Conservation (phyloP, 2,113 vertebrate genomes). For the Aplodontia rufa region DNA sequence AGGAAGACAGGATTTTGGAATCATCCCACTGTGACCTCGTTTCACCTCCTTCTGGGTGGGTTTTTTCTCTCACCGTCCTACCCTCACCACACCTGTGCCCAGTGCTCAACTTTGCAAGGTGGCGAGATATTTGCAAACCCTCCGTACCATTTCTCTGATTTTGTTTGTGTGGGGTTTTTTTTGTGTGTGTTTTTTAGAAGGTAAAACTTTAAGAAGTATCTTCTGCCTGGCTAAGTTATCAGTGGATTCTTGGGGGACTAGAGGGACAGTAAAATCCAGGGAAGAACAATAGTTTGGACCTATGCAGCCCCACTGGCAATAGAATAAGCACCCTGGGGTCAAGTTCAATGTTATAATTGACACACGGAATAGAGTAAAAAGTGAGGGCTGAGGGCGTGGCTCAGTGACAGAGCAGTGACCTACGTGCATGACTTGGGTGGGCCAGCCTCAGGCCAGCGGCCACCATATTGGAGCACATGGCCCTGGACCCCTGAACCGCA, state of each 20-base stretch:
- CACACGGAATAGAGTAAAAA: neutral
- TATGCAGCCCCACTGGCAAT: fast-evolving
- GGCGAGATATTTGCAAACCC: neutral
- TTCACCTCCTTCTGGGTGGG: fast-evolving
- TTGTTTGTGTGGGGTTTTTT: too few relatives aligned
- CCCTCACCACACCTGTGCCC: fast-evolving
- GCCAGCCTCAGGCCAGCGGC: neutral
- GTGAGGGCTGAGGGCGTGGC: neutral
- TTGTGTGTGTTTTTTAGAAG: neutral
- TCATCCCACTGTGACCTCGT: neutral
- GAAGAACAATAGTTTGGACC: neutral
- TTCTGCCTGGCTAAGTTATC: neutral
- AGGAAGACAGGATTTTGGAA: neutral
- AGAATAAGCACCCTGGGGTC: fast-evolving
- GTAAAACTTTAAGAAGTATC: neutral
- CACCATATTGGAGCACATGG: neutral
- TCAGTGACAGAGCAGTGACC: too few relatives aligned
- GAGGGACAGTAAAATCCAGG: too few relatives aligned
- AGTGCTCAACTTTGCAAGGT: neutral
- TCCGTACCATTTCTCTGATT: neutral
- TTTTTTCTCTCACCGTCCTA: neutral
- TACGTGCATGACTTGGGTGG: fast-evolving
- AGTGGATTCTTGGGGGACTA: neutral
- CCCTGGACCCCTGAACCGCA: fast-evolving
- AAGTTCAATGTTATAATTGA: too few relatives aligned